Evolutionary conservation across 2,797 vertebrate species (phyloP), one percentile per base, ranked within the genome.

Genomic region (Gallinago stenura): DNA sequence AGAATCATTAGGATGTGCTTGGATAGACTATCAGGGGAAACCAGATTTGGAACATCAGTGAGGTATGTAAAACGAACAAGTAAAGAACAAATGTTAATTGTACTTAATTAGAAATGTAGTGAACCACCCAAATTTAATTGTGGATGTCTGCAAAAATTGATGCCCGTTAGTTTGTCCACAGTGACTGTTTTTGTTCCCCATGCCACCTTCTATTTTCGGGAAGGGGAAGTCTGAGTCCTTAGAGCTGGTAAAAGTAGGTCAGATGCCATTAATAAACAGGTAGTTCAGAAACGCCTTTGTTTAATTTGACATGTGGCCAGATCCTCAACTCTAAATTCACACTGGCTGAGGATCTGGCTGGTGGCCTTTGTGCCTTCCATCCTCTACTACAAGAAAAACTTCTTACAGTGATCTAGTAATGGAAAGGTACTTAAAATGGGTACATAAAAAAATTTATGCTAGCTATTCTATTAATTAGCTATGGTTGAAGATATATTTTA

Each of bases 61-160:
- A 96, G 85, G 86, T 97, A 86, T 83, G 88, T 87, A 87, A 95
- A 96, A 97, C 84, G 70, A 97, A 95, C 87, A 93, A 96, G 73
- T 78, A 91, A 90, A 91, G 96, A 96, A 95, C 94, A 92, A 89
- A 94, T 79, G 91, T 90, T 97, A 94, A 95, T 96, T 97, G 89
- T 83, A 93, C 87, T 97, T 98, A 96, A 97, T 98, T 97, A 97
- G 95, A 96, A 97, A 95, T 85, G 87, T 89, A 80, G 76, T 95
- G 96, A 97, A 93, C 88, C 89, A 97, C 93, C 91, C 83, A 94
- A 83, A 97, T 96, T 97, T 95, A 95, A 96, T 97, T 95, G 75
- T 96, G 81, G 26, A 65, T 94, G 91, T 61, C 77, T 90, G 57
- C 83, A 91, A 83, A 71, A 39, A 69, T 26, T 46, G 89, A 91